phyloP scores from a whole-genome alignment of 2,113 vertebrate genomes.

The Cardinalis cardinalis region DNA sequence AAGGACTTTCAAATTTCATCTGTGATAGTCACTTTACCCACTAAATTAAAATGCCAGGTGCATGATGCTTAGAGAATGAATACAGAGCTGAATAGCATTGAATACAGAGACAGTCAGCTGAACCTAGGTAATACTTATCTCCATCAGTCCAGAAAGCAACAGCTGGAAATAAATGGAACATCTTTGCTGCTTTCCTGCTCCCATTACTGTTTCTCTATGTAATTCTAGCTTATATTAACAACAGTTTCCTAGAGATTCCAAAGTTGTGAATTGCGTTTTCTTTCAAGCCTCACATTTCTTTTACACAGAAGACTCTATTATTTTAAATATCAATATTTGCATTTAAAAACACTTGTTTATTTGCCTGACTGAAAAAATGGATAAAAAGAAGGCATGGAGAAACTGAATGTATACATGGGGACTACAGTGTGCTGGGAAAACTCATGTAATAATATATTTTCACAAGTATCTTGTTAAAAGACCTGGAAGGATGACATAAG shows the following conservation, averaged over 20 bases:
- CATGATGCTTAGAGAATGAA: background rate
- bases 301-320: constrained; percentile 5
- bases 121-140: background rate
- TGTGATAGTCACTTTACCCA: background rate
- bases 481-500: background rate
- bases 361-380: background rate
- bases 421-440: background rate
- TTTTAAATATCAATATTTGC: constrained; percentile 66
- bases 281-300: constrained; percentile 12
- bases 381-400: background rate
- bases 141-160: background rate
- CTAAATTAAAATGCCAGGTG: background rate
- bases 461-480: constrained; percentile 10
- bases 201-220: background rate
- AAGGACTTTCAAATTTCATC: background rate
- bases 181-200: background rate
- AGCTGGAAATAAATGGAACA: constrained; percentile 1
- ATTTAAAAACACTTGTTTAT: constrained; percentile 52
- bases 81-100: background rate
- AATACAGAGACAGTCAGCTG: background rate
- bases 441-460: constrained; percentile 6
- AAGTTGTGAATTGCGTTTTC: background rate
- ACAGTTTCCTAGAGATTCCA: background rate
- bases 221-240: background rate
- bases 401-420: background rate